Evolutionary conservation across 2,113 vertebrate genomes (phyloP).

Genomic region (Tragelaphus scriptus): DNA sequence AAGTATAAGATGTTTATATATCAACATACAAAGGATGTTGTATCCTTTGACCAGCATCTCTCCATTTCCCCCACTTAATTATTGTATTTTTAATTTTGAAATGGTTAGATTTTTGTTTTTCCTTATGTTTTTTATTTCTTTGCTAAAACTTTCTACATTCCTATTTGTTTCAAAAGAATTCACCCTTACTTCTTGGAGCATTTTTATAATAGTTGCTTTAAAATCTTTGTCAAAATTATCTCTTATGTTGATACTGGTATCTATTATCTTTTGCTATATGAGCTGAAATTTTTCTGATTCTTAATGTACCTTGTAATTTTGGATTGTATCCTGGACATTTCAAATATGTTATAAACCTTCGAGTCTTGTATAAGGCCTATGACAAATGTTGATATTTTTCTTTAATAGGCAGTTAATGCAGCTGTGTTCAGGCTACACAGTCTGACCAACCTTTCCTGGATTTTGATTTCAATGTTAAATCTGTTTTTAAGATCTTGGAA

Average conservation of each 20-base stretch:
- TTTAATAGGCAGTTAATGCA: not conserved
- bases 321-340: not conserved
- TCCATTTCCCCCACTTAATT: not conserved
- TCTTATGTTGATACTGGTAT: not conserved
- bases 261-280: not conserved
- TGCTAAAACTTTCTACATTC: not conserved
- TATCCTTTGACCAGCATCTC: not conserved
- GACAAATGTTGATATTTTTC: not conserved
- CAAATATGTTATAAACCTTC: not conserved
- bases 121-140: not conserved
- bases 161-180: not conserved
- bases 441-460: not conserved
- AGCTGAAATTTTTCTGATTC: conserved; percentile 24
- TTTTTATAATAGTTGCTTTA: not conserved
- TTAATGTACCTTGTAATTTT: not conserved
- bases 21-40: not conserved
- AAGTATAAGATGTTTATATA: not conserved
- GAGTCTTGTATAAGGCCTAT: not conserved
- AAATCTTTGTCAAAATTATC: not conserved
- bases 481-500: not conserved
- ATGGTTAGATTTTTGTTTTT: not conserved
- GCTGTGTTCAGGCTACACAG: not conserved
- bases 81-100: not conserved
- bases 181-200: not conserved
- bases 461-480: not conserved